Evolutionary conservation across 2,888 invertebrate species (phyloP).

Genomic region (Strigamia maritima): DNA sequence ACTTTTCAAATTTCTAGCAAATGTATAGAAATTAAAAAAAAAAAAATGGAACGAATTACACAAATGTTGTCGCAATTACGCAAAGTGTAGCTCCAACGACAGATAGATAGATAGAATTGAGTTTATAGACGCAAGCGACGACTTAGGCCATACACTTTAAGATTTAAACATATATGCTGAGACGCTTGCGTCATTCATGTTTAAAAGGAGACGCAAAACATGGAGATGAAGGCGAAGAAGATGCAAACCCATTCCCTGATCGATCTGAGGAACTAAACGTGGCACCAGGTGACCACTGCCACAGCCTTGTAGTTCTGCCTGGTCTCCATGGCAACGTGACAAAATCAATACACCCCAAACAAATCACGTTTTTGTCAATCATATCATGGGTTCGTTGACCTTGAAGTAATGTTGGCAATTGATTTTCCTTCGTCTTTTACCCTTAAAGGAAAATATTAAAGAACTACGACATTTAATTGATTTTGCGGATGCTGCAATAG

Average conservation of each 20-base stretch:
- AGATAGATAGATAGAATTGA: too few relatives aligned
- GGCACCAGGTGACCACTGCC: conserved; percentile 23
- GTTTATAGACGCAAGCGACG: too few relatives aligned
- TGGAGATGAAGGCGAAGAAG: conserved; percentile 11
- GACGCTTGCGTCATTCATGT: conserved; percentile 14
- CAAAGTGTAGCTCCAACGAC: too few relatives aligned
- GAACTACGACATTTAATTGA: too few relatives aligned
- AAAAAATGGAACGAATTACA: neutral
- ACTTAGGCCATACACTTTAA: too few relatives aligned
- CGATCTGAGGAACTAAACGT: neutral
- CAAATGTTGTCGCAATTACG: too few relatives aligned
- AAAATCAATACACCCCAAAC: conserved; percentile 11
- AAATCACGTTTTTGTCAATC: conserved; percentile 11
- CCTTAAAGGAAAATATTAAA: too few relatives aligned
- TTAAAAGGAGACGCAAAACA: conserved; percentile 19
- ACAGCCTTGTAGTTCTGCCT: neutral
- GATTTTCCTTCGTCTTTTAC: neutral
- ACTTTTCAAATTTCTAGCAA: conserved; percentile 11
- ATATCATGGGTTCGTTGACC: conserved; percentile 2
- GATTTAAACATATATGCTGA: too few relatives aligned
- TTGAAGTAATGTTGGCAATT: neutral
- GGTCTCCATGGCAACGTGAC: neutral
- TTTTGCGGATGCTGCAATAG: too few relatives aligned
- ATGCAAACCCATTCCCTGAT: conserved; percentile 19
- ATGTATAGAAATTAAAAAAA: conserved; percentile 1